Conservation (phyloP, 2,797 vertebrate species). For the Phyllotis vaccarum region DNA sequence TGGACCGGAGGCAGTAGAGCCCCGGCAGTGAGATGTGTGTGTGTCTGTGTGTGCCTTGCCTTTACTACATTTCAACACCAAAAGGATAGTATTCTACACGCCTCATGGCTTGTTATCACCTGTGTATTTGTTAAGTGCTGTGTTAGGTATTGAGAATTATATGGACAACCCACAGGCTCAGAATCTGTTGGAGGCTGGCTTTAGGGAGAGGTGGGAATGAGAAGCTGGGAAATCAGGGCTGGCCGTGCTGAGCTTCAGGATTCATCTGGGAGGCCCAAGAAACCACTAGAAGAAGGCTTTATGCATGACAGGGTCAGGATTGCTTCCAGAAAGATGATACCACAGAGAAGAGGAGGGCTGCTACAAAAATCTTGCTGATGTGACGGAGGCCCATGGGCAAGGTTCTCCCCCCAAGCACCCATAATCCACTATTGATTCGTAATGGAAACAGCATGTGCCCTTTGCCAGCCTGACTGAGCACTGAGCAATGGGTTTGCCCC, state of each 20-base stretch:
- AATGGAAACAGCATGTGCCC: neutral
- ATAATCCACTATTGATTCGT: neutral
- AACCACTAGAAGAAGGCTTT: neutral
- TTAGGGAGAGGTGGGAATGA: neutral
- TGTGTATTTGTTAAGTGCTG: neutral
- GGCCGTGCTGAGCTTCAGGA: neutral
- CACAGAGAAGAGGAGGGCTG: neutral
- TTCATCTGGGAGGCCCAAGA: neutral
- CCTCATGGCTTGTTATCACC: neutral
- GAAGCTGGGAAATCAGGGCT: neutral
- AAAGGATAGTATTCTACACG: rapidly evolving
- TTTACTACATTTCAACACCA: neutral
- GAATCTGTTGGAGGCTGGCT: rapidly evolving
- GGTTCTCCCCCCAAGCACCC: neutral
- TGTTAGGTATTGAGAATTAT: neutral
- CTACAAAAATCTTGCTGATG: neutral
- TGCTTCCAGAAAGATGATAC: neutral
- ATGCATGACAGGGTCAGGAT: neutral
- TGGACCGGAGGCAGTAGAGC: neutral
- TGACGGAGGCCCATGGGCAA: neutral
- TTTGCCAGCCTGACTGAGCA: neutral
- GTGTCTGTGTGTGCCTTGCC: rapidly evolving
- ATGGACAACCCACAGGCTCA: rapidly evolving
- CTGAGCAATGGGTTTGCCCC: neutral
- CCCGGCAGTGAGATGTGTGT: rapidly evolving